phyloP scores from a whole-genome alignment of 2,888 invertebrate genomes.

The Opisthograptis luteolata region DNA sequence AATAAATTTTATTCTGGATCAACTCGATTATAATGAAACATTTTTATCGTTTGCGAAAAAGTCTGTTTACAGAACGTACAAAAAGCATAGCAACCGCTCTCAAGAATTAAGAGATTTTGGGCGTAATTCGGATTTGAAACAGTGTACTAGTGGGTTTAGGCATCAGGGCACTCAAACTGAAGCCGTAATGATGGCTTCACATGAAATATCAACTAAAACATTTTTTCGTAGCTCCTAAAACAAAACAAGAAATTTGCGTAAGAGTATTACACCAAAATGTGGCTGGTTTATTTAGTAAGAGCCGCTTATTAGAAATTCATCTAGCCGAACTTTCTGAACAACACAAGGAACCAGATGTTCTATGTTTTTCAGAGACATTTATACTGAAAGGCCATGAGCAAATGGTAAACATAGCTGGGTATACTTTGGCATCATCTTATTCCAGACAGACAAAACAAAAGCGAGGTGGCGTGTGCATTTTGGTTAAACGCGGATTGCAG shows the following conservation, averaged over 20 bases:
- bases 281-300: not conserved
- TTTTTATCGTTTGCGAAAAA: too few species aligned
- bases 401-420: not conserved
- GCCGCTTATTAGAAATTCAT: not conserved
- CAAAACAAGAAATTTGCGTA: not conserved
- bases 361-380: conserved; percentile 1
- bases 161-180: too few species aligned
- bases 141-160: too few species aligned
- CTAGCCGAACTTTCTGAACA: not conserved
- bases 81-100: too few species aligned
- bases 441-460: not conserved
- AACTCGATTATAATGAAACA: too few species aligned
- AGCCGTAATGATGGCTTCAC: too few species aligned
- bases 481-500: not conserved
- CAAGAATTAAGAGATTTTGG: too few species aligned
- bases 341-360: not conserved
- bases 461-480: not conserved
- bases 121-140: too few species aligned
- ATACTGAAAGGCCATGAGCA: not conserved
- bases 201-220: not conserved
- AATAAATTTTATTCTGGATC: too few species aligned
- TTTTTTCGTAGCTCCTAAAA: conserved; percentile 3
- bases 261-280: not conserved
- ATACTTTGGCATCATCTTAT: not conserved
- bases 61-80: too few species aligned